Evolutionary conservation across 2,113 vertebrate species (phyloP).

Genomic region (Cinclus mexicanus): DNA sequence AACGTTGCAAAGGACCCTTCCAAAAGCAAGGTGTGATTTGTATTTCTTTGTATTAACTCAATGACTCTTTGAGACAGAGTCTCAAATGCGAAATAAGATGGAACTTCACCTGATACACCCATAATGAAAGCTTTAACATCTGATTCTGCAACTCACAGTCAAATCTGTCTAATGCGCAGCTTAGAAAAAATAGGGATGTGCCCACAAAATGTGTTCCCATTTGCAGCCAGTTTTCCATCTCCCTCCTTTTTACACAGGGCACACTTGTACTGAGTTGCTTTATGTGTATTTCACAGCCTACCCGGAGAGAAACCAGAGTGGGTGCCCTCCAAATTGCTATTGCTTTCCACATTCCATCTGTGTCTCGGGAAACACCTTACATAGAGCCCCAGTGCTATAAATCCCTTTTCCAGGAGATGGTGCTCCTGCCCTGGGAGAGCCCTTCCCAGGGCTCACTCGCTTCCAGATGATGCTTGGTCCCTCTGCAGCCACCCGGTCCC

Average conservation of each 20-base stretch:
- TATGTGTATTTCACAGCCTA: background rate
- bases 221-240: background rate
- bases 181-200: background rate
- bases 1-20: background rate
- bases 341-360: background rate
- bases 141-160: background rate
- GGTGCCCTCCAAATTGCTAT: background rate
- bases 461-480: background rate
- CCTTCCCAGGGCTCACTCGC: background rate
- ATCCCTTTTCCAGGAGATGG: slow-evolving; percentile 47
- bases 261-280: background rate
- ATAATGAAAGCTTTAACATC: background rate
- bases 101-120: background rate
- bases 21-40: background rate
- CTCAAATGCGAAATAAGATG: background rate
- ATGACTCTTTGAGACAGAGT: background rate
- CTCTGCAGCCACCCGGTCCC: rapidly evolving
- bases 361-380: rapidly evolving
- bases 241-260: background rate
- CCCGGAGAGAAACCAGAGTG: background rate
- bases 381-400: background rate
- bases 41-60: background rate
- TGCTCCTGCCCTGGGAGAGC: slow-evolving; percentile 30
- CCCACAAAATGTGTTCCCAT: background rate
- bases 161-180: background rate